A percentile compares a stretch with the other conserved stretches of the same genome.
Evolutionary conservation across 2,888 invertebrate species (phyloP).

Genomic region (Diarsia mendica): DNA sequence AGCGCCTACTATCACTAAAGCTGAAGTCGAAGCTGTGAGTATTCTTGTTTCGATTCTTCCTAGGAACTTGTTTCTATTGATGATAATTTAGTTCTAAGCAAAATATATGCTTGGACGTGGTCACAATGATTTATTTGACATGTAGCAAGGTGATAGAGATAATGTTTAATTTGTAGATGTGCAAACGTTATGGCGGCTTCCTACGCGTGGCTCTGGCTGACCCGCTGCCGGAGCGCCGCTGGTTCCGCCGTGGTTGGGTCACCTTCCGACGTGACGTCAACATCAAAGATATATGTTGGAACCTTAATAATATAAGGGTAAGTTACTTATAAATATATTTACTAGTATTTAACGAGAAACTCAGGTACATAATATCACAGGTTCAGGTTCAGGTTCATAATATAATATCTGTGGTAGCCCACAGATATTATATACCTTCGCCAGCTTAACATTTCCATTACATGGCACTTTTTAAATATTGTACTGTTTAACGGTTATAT

Average conservation of each 20-base stretch:
- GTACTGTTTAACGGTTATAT: no score
- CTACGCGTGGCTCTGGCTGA: slow-evolving; percentile 98
- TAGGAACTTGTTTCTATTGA: background rate
- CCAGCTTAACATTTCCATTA: background rate
- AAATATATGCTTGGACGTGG: background rate
- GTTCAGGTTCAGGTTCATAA: no score
- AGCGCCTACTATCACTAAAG: slow-evolving; percentile 98
- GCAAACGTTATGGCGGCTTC: slow-evolving; percentile 97
- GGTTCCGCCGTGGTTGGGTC: slow-evolving; percentile 99
- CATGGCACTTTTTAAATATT: background rate
- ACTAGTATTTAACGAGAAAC: background rate
- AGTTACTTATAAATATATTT: slow-evolving; percentile 61
- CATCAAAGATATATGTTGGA: slow-evolving; percentile 99
- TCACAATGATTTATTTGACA: background rate
- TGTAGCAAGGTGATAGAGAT: background rate
- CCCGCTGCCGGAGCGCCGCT: slow-evolving; percentile 98
- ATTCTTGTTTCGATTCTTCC: background rate
- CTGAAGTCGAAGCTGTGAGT: slow-evolving; percentile 98
- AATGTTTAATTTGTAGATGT: slow-evolving; percentile 91
- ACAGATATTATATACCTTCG: no score
- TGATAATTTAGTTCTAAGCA: background rate
- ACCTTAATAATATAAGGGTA: slow-evolving; percentile 97
- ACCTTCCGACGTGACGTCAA: slow-evolving; percentile 99
- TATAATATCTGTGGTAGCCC: no score
- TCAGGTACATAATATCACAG: no score